Conservation (phyloP, 2,888 invertebrate genomes). For the Diloba caeruleocephala region DNA sequence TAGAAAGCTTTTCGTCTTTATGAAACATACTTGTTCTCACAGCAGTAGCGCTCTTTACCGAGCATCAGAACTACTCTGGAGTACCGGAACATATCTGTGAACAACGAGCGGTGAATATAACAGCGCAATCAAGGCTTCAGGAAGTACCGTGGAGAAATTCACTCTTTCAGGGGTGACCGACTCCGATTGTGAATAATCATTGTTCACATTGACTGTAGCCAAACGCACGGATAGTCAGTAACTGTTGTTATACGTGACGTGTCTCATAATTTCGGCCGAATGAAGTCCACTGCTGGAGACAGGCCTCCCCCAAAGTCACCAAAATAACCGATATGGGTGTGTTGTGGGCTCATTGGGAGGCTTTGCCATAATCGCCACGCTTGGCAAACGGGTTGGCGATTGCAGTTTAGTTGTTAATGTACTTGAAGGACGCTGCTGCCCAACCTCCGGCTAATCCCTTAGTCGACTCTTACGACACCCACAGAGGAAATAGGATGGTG, state of each 20-base stretch:
- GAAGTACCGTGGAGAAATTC: conserved; percentile 58
- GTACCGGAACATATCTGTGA: conserved; percentile 57
- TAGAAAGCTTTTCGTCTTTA: conserved; percentile 20
- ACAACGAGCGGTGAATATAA: conserved; percentile 52
- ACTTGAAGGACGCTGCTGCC: too few relatives aligned
- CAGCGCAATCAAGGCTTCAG: conserved; percentile 48
- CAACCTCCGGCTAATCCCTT: too few relatives aligned
- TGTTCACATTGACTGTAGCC: conserved; percentile 59
- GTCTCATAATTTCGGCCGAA: too few relatives aligned
- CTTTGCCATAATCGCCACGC: too few relatives aligned
- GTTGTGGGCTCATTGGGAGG: too few relatives aligned
- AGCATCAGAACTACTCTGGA: conserved; percentile 58
- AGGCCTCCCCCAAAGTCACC: too few relatives aligned
- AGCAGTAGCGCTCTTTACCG: conserved; percentile 16
- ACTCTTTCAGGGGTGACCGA: conserved; percentile 66
- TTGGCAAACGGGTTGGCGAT: too few relatives aligned
- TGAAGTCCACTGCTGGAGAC: too few relatives aligned
- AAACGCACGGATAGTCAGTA: conserved; percentile 59
- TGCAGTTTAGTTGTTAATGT: too few relatives aligned
- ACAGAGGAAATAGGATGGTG: too few relatives aligned
- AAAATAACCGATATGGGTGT: too few relatives aligned
- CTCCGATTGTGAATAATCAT: conserved; percentile 61
- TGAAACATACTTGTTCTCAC: conserved; percentile 11
- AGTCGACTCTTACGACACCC: too few relatives aligned
- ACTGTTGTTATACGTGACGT: conserved; percentile 48